phyloP scores from a whole-genome alignment of 2,888 invertebrate species.

The Apoda limacodes region DNA sequence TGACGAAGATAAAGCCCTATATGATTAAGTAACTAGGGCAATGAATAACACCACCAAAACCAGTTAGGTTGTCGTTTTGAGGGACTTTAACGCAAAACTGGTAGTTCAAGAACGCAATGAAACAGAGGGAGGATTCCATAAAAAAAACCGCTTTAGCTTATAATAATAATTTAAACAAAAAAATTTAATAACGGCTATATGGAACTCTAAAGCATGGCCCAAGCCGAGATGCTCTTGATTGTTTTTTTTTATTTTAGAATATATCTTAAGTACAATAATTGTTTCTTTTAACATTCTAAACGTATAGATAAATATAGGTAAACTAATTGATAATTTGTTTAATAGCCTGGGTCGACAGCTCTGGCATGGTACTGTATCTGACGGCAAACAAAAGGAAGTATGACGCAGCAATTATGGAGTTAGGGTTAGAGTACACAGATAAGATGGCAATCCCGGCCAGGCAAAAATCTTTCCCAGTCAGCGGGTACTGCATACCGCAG shows the following conservation, averaged over 20 bases:
- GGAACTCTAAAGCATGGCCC: too few relatives aligned
- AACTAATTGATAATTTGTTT: constrained; percentile 3
- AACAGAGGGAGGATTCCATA: too few relatives aligned
- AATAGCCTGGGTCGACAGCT: constrained; percentile 86
- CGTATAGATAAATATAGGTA: constrained; percentile 5
- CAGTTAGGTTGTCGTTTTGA: too few relatives aligned
- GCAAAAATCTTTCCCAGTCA: constrained; percentile 81
- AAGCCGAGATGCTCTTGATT: too few relatives aligned
- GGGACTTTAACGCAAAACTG: too few relatives aligned
- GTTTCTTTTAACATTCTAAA: not conserved
- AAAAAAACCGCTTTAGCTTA: too few relatives aligned
- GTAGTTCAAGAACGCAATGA: too few relatives aligned
- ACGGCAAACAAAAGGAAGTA: constrained; percentile 80
- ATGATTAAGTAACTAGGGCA: too few relatives aligned
- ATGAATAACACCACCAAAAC: too few relatives aligned
- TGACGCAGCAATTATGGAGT: constrained; percentile 96
- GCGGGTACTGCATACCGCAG: constrained; percentile 92
- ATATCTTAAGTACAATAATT: not conserved
- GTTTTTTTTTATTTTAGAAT: not conserved
- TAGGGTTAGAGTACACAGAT: constrained; percentile 96
- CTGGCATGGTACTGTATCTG: constrained; percentile 86
- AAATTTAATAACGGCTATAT: too few relatives aligned
- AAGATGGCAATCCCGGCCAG: constrained; percentile 97
- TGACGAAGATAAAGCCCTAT: too few relatives aligned
- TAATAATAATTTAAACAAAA: too few relatives aligned